phyloP scores from a whole-genome alignment of 2,888 invertebrate genomes.

The Cataglyphis cursor region DNA sequence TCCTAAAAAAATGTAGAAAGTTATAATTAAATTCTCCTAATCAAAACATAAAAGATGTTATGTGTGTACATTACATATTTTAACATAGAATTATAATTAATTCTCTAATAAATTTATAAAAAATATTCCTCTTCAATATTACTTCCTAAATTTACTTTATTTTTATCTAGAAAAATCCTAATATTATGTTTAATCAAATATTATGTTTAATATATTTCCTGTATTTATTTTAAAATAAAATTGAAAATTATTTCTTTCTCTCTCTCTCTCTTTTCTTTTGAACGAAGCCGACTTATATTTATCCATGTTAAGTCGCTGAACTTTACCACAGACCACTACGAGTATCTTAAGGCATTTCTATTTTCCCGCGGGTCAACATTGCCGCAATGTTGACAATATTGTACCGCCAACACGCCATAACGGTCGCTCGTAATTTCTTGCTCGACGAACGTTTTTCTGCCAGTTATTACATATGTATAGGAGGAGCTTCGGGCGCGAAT shows the following conservation, averaged over 20 bases:
- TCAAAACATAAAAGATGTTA: background rate
- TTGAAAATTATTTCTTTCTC: background rate
- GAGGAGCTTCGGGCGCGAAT: constrained; percentile 7
- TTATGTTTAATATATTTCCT: background rate
- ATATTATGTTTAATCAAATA: too few species aligned
- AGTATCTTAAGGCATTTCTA: background rate
- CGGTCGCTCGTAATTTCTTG: constrained; percentile 38
- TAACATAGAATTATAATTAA: background rate
- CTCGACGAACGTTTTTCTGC: constrained; percentile 33
- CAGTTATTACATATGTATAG: background rate
- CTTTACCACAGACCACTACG: background rate
- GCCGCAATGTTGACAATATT: constrained; percentile 37
- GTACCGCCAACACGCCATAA: constrained; percentile 27
- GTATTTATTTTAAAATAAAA: background rate
- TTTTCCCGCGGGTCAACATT: constrained; percentile 29
- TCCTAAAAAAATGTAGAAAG: background rate
- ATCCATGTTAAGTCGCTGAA: background rate
- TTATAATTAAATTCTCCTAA: background rate
- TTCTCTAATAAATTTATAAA: background rate
- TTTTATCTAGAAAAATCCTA: background rate
- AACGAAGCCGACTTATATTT: background rate
- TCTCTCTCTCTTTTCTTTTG: background rate
- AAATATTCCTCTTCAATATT: background rate
- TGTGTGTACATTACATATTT: background rate
- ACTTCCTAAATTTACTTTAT: background rate